phyloP scores from a whole-genome alignment of 2,888 invertebrate genomes.

The Eristalinus sepulchralis region DNA sequence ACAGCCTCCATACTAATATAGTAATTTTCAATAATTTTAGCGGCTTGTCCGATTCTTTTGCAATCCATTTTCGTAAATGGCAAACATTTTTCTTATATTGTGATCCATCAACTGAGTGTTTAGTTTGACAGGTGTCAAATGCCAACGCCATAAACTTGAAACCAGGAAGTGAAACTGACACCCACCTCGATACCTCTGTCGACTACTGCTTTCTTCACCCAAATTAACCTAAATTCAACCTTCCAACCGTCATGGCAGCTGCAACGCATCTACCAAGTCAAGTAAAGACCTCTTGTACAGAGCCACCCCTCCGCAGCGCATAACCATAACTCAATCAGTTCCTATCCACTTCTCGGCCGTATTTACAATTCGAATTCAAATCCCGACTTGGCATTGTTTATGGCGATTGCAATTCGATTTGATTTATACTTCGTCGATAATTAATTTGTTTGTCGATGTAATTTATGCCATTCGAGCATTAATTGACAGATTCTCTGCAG shows the following conservation, averaged over 20 bases:
- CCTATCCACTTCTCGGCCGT: conserved; percentile 46
- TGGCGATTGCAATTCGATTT: conserved; percentile 72
- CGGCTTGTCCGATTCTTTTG: no score
- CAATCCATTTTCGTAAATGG: no score
- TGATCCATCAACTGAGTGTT: no score
- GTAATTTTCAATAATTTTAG: no score
- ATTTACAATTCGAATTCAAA: conserved; percentile 55
- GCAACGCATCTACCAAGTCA: background rate
- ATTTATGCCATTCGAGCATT: conserved; percentile 67
- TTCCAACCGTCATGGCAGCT: background rate
- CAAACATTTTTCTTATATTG: no score
- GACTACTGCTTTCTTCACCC: background rate
- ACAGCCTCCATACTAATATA: no score
- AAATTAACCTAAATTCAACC: background rate
- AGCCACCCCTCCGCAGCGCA: conserved; percentile 33
- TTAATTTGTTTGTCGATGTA: conserved; percentile 72
- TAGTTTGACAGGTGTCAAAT: no score
- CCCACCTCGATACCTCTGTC: no score
- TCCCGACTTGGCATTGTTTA: conserved; percentile 66
- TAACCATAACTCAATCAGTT: conserved; percentile 61
- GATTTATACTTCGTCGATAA: conserved; percentile 71
- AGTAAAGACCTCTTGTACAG: conserved; percentile 33
- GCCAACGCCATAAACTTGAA: no score
- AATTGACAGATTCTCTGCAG: conserved; percentile 70
- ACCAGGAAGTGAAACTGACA: no score